Base-by-base conservation (phyloP, 2,888 invertebrate species). In the Thereva nobilitata region DNA sequence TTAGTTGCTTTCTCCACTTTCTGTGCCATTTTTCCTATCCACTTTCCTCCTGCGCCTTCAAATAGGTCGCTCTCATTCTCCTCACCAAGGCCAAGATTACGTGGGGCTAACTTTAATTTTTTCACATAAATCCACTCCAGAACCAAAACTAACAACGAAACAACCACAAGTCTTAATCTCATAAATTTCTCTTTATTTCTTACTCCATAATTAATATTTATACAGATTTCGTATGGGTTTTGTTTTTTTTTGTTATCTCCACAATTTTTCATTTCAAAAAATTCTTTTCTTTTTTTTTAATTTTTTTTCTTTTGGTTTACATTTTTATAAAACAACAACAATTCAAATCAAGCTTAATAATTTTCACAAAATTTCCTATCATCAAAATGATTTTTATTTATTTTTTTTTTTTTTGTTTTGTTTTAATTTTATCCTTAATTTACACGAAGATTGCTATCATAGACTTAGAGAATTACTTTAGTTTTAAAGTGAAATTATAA, bases 131-230 rank as follows among this genome's bases (percentile, higher is more conserved):
- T 42, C 5, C 8, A 7, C 2, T 10, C n/a, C 47, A 47, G 10
- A 47, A 47, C 12, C 5, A 47, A 12, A 9, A 9, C 10, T n/a
- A 41, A 9, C 45, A 45, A n/a, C 7, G 4, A 56, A 56, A 34
- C 9, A 42, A 23, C 41, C 23, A 44, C n/a, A 6, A 35, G 1
- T 8, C 35, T 56, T 41, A 23, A 23, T 23, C 23, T 44, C 56
- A 44, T 56, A 56, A 56, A 56, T 55, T 41, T 56, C 35, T 56
- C 56, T 56, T 56, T 56, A 56, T 56, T 56, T 56, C 56, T 44
- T 34, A 56, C 44, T 56, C 56, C 42, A 56, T 56, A 44, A 56
- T 40, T 55, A 12, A 55, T 47, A 44, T 44, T 56, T 56, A 56
- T 56, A 56, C 56, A 56, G 56, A 56, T 44, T 44, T 56, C 44